Conservation (phyloP, 2,888 invertebrate genomes). For the Erynnis tages region DNA sequence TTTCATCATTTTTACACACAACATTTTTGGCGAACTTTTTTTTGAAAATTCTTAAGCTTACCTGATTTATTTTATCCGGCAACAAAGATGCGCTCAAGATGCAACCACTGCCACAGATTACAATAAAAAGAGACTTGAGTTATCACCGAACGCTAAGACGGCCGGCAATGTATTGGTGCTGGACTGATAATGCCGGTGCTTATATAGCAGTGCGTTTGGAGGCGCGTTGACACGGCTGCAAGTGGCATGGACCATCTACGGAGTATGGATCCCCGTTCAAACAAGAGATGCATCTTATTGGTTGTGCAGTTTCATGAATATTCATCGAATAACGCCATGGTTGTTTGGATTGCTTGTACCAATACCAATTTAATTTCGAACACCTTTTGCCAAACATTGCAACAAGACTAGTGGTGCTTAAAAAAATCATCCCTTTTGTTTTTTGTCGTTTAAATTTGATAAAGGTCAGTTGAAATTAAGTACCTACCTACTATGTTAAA, state of each 20-base stretch:
- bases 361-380: too few species aligned
- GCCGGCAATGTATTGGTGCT: conserved; percentile 73
- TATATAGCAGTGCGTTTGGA: conserved; percentile 57
- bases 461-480: too few species aligned
- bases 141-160: conserved; percentile 68
- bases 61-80: conserved; percentile 65
- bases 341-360: too few species aligned
- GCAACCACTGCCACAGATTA: conserved; percentile 64
- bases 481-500: too few species aligned
- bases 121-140: conserved; percentile 51
- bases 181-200: conserved; percentile 61
- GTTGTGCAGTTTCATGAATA: conserved; percentile 13
- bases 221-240: conserved; percentile 58
- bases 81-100: conserved; percentile 40
- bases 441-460: too few species aligned
- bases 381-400: too few species aligned
- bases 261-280: conserved; percentile 44
- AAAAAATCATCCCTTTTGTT: too few species aligned
- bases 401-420: too few species aligned
- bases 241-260: conserved; percentile 49
- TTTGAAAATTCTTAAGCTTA: conserved; percentile 47
- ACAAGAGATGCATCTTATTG: conserved; percentile 16
- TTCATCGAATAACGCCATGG: neutral
- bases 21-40: neutral
- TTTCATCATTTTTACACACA: neutral